phyloP scores from a whole-genome alignment of 2,888 invertebrate genomes.

The Agonopterix alstromeriana region DNA sequence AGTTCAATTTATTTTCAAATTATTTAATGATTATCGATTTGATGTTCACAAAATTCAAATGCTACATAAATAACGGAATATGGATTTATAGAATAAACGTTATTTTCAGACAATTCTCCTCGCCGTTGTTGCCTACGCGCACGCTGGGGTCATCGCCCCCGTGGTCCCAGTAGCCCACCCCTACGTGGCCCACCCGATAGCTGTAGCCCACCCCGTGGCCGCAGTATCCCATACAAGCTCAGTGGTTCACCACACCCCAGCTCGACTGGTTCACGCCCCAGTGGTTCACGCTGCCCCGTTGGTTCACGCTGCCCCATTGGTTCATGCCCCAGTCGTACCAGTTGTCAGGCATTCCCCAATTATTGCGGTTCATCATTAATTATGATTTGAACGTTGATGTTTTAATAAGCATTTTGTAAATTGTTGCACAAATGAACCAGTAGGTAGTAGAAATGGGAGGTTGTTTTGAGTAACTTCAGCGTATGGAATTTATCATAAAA shows the following conservation, averaged over 20 bases:
- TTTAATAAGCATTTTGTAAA: too few species aligned
- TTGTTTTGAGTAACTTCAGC: too few species aligned
- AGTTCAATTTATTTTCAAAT: too few species aligned
- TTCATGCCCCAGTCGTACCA: conserved; percentile 48
- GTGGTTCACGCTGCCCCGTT: conserved; percentile 24
- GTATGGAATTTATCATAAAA: too few species aligned
- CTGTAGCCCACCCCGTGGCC: conserved; percentile 36
- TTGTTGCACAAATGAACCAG: too few species aligned
- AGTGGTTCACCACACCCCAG: conserved; percentile 35
- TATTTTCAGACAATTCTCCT: conserved; percentile 56
- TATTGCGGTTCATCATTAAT: conserved; percentile 51
- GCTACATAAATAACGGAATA: background rate
- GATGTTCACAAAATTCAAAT: too few species aligned
- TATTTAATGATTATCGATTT: too few species aligned
- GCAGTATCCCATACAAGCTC: conserved; percentile 33
- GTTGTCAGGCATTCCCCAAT: conserved; percentile 47
- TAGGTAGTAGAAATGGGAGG: too few species aligned
- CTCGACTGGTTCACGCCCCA: conserved; percentile 23
- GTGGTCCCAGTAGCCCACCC: conserved; percentile 49
- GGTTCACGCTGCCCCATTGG: conserved; percentile 29
- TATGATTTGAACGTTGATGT: too few species aligned
- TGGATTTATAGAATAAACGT: background rate
- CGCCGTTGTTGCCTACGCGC: conserved; percentile 54
- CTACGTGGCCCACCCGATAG: conserved; percentile 36
- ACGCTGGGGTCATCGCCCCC: conserved; percentile 55